Percentiles rank a stretch among this genome's conserved stretches.
These are phyloP conservation scores for Pheosia gnoma DNA, from an alignment of 2,888 invertebrate species.

Conservation along the genomic window DNA sequence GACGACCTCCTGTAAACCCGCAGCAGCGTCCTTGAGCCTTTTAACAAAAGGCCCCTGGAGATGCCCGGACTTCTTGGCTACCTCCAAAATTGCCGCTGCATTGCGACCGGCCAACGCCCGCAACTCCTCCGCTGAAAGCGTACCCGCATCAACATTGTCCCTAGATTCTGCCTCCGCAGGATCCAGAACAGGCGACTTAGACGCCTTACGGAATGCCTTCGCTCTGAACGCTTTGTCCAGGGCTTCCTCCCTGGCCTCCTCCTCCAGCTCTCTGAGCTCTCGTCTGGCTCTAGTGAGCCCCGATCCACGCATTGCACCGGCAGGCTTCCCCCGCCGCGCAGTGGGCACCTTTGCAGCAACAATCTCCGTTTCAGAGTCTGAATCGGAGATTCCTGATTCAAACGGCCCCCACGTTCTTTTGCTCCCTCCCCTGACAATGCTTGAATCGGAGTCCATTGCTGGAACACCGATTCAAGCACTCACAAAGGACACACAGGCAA, in stretches of 20 bases:
- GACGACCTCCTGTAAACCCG: background rate
- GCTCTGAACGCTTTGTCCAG: background rate
- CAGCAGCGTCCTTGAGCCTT: background rate
- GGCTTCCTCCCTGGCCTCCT: background rate
- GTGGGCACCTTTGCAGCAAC: background rate
- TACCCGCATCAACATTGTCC: background rate
- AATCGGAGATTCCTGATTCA: background rate
- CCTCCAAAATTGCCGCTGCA: background rate
- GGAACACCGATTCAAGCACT: too few relatives aligned
- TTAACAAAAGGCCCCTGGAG: background rate
- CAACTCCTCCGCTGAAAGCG: background rate
- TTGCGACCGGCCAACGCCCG: background rate
- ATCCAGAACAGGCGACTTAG: background rate
- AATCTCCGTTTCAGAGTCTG: background rate
- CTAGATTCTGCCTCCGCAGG: background rate
- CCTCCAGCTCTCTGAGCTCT: background rate
- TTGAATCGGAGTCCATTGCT: too few relatives aligned
- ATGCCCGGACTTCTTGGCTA: background rate
- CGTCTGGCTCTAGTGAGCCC: background rate
- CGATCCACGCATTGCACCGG: too few relatives aligned
- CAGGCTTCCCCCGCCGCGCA: background rate
- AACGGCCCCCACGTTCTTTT: background rate
- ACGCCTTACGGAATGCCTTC: background rate
- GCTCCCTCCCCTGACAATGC: background rate
- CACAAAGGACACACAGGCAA: too few relatives aligned